Conservation (phyloP, 2,113 vertebrate species). For the Pelecanus crispus region DNA sequence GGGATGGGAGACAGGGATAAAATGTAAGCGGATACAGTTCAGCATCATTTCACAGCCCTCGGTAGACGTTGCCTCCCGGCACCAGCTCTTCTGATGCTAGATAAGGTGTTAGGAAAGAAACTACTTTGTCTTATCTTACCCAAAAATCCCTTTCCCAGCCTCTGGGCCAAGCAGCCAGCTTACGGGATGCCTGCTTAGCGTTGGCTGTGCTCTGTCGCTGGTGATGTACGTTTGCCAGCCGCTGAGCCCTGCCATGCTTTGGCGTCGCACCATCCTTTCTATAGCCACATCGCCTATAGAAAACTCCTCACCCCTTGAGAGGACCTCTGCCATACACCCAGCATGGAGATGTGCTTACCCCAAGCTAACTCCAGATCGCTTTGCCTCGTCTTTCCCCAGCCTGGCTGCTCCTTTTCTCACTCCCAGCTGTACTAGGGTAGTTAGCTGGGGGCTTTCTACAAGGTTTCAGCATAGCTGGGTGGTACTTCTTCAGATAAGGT, state of each 20-base stretch:
- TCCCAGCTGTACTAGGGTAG: fast-evolving
- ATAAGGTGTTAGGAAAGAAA: not conserved
- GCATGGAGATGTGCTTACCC: fast-evolving
- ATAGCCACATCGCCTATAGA: fast-evolving
- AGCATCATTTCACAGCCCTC: fast-evolving
- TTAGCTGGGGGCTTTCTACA: not conserved
- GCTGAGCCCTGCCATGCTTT: not conserved
- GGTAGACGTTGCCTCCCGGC: not conserved
- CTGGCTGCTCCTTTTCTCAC: not conserved
- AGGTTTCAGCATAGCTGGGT: not conserved
- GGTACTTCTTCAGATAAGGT: fast-evolving
- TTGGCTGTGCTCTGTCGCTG: not conserved
- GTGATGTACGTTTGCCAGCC: not conserved
- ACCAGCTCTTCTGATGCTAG: not conserved
- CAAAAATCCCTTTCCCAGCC: not conserved
- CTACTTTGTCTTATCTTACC: not conserved
- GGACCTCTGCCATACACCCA: not conserved
- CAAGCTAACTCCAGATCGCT: fast-evolving
- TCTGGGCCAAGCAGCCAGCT: not conserved
- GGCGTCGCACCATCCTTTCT: fast-evolving
- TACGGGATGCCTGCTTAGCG: fast-evolving
- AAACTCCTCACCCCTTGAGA: not conserved
- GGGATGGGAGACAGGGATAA: not conserved
- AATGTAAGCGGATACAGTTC: fast-evolving
- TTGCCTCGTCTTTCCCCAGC: too few species aligned